Conservation (phyloP, 1,140 invertebrate species). For the Euglossa dilemma region DNA sequence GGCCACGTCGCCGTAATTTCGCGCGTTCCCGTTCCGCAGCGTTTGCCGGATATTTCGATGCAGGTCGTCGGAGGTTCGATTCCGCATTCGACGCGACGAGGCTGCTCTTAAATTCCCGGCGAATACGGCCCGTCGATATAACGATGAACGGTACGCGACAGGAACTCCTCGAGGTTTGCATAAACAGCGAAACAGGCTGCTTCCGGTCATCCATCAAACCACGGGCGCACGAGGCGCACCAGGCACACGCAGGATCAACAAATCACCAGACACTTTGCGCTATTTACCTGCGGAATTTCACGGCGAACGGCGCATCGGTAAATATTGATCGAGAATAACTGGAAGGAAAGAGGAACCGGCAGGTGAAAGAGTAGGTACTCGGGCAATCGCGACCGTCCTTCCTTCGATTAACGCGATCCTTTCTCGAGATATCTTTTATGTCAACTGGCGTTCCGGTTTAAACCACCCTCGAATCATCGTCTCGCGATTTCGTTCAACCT, state of each 20-base stretch:
- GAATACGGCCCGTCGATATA: background rate
- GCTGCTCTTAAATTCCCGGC: background rate
- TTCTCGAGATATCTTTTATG: background rate
- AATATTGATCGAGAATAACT: conserved; percentile 35
- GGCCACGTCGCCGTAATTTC: background rate
- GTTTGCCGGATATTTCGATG: background rate
- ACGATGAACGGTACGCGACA: background rate
- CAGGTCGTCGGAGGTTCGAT: background rate
- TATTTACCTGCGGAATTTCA: conserved; percentile 24
- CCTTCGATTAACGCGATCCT: background rate
- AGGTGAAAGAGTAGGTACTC: background rate
- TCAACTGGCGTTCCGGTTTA: too few relatives aligned
- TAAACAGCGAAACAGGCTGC: conserved; percentile 38
- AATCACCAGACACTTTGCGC: conserved; percentile 47
- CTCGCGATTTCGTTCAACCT: background rate
- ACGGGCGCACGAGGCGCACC: conserved; percentile 11
- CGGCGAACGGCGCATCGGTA: background rate
- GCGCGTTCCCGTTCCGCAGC: background rate
- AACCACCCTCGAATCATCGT: background rate
- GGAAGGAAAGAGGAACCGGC: background rate
- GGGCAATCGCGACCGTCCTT: too few relatives aligned
- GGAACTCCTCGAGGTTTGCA: conserved; percentile 33
- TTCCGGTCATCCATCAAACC: conserved; percentile 53
- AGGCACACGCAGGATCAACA: conserved; percentile 37
- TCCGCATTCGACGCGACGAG: too few relatives aligned